Evolutionary conservation across 2,888 invertebrate genomes (phyloP).

Genomic region (Nomada goodeniana): DNA sequence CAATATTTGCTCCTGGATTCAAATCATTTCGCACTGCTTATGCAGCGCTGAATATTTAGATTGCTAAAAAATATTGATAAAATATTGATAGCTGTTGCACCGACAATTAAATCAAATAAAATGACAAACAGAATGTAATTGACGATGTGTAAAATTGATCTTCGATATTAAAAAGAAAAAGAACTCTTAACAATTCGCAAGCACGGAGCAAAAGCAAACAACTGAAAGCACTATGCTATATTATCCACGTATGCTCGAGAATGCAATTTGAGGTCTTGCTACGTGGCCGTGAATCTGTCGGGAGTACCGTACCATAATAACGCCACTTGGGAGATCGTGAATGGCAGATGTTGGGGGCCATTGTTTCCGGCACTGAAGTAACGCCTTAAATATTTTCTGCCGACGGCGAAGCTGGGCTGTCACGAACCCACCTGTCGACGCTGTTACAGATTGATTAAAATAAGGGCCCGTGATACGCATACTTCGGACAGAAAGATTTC

Average conservation of each 20-base stretch:
- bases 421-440: slow-evolving; percentile 47
- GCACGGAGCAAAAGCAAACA: slow-evolving; percentile 5
- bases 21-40: too few species aligned
- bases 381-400: slow-evolving; percentile 69
- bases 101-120: too few species aligned
- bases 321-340: slow-evolving; percentile 67
- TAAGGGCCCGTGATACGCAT: background rate
- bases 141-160: too few species aligned
- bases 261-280: slow-evolving; percentile 64
- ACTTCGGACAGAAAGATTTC: background rate
- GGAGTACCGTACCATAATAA: slow-evolving; percentile 58
- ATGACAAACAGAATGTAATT: too few species aligned
- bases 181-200: background rate
- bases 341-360: slow-evolving; percentile 64
- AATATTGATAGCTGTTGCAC: too few species aligned
- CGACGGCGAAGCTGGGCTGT: slow-evolving; percentile 47
- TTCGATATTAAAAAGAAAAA: background rate
- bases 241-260: slow-evolving; percentile 48
- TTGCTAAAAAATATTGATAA: too few species aligned
- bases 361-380: slow-evolving; percentile 64
- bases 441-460: slow-evolving; percentile 65
- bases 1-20: too few species aligned
- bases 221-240: slow-evolving; percentile 4
- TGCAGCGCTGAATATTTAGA: too few species aligned
- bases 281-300: slow-evolving; percentile 54